Conservation (phyloP, 1,140 invertebrate genomes). For the Agraylea sexmaculata region DNA sequence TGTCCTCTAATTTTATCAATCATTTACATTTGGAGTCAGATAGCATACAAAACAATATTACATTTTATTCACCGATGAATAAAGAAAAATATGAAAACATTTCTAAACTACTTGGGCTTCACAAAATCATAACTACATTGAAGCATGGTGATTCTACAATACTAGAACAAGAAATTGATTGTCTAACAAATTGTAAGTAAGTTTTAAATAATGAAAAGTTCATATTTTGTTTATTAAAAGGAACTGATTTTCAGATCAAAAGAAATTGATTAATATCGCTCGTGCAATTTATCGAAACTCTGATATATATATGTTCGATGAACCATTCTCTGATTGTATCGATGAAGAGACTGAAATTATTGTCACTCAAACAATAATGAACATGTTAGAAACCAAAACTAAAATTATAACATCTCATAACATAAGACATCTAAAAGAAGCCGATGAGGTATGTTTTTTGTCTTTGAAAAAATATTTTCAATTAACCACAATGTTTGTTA, state of each 20-base stretch:
- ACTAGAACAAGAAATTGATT: neutral
- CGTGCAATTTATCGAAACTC: constrained; percentile 41
- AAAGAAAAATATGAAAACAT: too few species aligned
- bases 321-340: constrained; percentile 74
- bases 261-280: constrained; percentile 65
- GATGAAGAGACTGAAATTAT: constrained; percentile 67
- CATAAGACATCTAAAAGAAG: constrained; percentile 55
- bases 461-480: neutral
- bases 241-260: constrained; percentile 47
- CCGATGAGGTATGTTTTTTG: constrained; percentile 28
- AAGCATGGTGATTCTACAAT: neutral
- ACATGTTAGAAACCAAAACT: constrained; percentile 46
- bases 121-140: neutral
- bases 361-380: constrained; percentile 55
- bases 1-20: neutral
- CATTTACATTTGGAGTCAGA: neutral
- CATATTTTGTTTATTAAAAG: neutral
- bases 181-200: neutral
- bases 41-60: neutral
- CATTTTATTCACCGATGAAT: too few species aligned
- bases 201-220: too few species aligned
- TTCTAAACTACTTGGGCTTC: too few species aligned
- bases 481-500: neutral
- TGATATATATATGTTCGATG: constrained; percentile 66
- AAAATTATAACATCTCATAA: constrained; percentile 62